Evolutionary conservation across 2,888 invertebrate species (phyloP), one percentile per base, ranked within the genome.

Genomic region (Horisme vitalbata): DNA sequence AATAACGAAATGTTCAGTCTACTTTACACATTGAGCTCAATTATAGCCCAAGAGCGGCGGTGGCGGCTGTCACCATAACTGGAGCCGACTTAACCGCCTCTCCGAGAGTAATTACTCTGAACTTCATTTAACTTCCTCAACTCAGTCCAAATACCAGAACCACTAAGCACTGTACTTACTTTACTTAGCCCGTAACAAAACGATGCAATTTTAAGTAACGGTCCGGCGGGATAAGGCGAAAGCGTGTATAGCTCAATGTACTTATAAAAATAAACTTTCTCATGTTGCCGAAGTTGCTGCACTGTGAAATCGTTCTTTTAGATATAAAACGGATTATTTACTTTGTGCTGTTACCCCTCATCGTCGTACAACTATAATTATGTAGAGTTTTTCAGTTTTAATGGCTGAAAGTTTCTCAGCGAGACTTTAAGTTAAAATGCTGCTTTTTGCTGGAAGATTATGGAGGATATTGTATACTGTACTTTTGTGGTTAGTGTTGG

Each of bases 61-160:
- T 67, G 63, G 61, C 61, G 70, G 62, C 75, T 78, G 81, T 77
- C 82, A 71, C 81, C 79, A 76, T 79, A 81, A 77, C 76, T 63
- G 45, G 74, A 68, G 71, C 75, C 73, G 70, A 77, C 77, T 71
- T 80, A 81, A 83, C 82, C 80, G 75, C 79, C 79, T 75, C 80
- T 78, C 76, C 57, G 79, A 80, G 84, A 84, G 82, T 83, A 86
- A 86, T 86, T 85, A 83, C 79, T 79, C 76, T 68, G 75, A 83
- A 86, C 79, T 84, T 83, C 83, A 87, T 86, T 84, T 83, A 86
- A 86, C 82, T 86, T 86, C 79, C 83, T 75, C 76, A 71, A 80
- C 83, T 80, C 77, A 71, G 75, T 77, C 81, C 78, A 79, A 83
- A 83, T 81, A 80, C 78, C 78, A 75, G 75, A 69, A 72, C 81